Conservation (phyloP, 1,140 invertebrate species). For the Drosophila seguyi region DNA sequence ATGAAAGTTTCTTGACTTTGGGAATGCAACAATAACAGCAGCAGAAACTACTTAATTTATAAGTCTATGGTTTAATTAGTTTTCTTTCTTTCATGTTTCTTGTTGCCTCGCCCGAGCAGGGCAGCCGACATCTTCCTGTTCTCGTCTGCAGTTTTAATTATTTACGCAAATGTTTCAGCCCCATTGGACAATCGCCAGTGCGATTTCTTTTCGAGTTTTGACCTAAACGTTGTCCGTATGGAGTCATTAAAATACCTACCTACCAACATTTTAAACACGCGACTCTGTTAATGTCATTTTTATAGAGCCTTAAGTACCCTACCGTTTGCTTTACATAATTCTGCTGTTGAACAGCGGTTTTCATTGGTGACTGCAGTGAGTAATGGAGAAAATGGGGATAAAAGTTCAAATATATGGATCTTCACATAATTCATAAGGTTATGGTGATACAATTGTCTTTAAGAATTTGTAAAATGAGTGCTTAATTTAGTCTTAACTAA, state of each 20-base stretch:
- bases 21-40: slow-evolving; percentile 50
- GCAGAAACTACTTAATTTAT: slow-evolving; percentile 72
- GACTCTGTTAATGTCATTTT: slow-evolving; percentile 35
- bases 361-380: slow-evolving; percentile 15
- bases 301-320: slow-evolving; percentile 18
- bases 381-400: slow-evolving; percentile 20
- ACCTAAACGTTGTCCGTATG: slow-evolving; percentile 13
- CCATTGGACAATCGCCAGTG: slow-evolving; percentile 27
- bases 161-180: slow-evolving; percentile 56
- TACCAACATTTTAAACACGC: slow-evolving; percentile 19
- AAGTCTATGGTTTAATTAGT: slow-evolving; percentile 71
- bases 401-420: background rate
- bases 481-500: background rate
- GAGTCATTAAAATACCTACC: slow-evolving; percentile 30
- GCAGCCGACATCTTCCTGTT: slow-evolving; percentile 31
- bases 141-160: slow-evolving; percentile 56
- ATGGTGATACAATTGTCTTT: background rate
- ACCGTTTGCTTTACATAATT: slow-evolving; percentile 36
- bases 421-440: no score
- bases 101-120: slow-evolving; percentile 24
- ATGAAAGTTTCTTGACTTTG: slow-evolving; percentile 74
- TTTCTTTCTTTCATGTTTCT: slow-evolving; percentile 51
- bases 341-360: slow-evolving; percentile 1
- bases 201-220: slow-evolving; percentile 41
- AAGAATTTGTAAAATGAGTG: background rate